A percentile compares a stretch with the other conserved stretches of the same genome.
These are phyloP conservation scores for Caiman crocodilus DNA, from an alignment of 2,797 vertebrate genomes.

Conservation along the genomic window DNA sequence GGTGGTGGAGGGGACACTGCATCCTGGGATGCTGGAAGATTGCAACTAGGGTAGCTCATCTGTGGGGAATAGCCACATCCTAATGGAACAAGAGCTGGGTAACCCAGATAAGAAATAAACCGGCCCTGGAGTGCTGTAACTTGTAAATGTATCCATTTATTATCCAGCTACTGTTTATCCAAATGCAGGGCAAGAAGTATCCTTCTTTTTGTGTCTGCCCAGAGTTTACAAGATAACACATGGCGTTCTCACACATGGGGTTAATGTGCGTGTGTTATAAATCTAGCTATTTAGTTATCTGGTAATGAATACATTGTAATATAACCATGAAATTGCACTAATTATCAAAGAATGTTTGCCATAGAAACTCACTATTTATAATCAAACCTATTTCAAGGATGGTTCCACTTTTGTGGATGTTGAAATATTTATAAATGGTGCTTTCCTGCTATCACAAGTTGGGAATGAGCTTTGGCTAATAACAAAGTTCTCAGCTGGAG, in stretches of 20 bases:
- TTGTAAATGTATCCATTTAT: not conserved
- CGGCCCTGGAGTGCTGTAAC: too few species aligned
- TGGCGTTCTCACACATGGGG: too few species aligned
- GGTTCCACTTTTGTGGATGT: not conserved
- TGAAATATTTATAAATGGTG: not conserved
- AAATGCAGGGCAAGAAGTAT: not conserved
- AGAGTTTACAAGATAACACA: not conserved
- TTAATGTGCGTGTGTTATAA: too few species aligned
- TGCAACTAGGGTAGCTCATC: too few species aligned
- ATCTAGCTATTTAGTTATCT: not conserved
- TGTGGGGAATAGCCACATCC: too few species aligned
- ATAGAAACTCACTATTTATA: not conserved
- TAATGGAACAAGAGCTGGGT: too few species aligned
- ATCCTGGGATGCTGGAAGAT: too few species aligned
- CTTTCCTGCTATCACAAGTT: not conserved
- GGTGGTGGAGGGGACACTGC: too few species aligned
- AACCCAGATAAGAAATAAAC: too few species aligned
- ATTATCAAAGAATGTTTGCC: not conserved
- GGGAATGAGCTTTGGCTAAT: not conserved
- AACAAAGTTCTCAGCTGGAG: fast-evolving
- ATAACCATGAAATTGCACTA: not conserved
- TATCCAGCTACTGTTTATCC: not conserved
- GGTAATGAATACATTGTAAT: not conserved
- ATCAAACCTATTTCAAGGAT: not conserved
- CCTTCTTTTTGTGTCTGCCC: not conserved